These are phyloP conservation scores for Eubucco bourcierii DNA, from an alignment of 2,113 vertebrate genomes.

Conservation along the genomic window DNA sequence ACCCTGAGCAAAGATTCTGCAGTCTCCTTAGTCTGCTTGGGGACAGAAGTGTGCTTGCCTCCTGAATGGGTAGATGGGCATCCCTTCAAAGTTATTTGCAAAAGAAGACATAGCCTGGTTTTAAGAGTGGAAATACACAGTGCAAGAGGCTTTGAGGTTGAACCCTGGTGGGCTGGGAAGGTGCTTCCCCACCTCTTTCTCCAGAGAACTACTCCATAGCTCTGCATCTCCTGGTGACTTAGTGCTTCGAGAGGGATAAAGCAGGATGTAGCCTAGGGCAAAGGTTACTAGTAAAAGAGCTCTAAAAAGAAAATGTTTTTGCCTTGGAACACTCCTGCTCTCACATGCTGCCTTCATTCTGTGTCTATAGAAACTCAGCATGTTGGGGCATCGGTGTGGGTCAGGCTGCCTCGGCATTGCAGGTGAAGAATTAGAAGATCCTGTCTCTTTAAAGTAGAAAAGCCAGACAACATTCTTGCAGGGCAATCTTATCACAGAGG, in stretches of 20 bases:
- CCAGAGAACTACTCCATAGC: neutral
- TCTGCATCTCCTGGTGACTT: neutral
- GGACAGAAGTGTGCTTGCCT: neutral
- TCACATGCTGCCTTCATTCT: neutral
- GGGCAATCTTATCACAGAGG: neutral
- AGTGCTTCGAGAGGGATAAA: neutral
- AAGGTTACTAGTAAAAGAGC: neutral
- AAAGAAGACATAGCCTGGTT: neutral
- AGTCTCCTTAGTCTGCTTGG: neutral
- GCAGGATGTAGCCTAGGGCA: neutral
- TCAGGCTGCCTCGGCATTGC: neutral
- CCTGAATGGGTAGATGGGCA: neutral
- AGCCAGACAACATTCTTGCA: neutral
- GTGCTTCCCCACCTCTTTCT: neutral
- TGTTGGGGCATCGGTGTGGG: neutral
- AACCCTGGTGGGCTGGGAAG: neutral
- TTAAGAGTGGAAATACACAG: neutral
- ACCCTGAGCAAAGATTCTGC: neutral
- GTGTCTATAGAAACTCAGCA: accelerated
- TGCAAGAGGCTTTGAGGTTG: neutral
- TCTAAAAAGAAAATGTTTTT: neutral
- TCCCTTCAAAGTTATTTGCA: neutral
- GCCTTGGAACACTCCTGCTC: neutral
- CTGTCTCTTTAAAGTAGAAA: neutral
- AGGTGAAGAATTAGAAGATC: neutral